phyloP scores from a whole-genome alignment of 2,797 vertebrate genomes.

The Cetoscarus ocellatus region DNA sequence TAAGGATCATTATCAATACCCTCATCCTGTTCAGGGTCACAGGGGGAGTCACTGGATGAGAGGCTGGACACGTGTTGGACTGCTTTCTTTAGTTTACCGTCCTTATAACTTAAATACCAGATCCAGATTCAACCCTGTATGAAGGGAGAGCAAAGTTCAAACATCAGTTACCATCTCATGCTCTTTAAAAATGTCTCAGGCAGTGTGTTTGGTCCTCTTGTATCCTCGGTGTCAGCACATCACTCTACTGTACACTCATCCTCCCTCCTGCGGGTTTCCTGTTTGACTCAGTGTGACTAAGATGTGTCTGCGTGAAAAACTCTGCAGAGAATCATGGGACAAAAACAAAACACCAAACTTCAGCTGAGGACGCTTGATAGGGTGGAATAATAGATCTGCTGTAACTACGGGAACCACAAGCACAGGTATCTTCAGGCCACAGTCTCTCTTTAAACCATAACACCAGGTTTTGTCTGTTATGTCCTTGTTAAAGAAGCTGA shows the following conservation, averaged over 20 bases:
- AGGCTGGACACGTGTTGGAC: no score
- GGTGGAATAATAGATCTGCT: not conserved
- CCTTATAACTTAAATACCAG: no score
- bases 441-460: no score
- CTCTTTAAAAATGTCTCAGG: not conserved
- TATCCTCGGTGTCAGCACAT: not conserved
- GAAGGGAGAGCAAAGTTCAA: not conserved
- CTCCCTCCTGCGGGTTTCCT: not conserved
- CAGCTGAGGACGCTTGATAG: not conserved
- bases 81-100: no score
- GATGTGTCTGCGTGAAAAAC: not conserved
- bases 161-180: not conserved
- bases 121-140: not conserved
- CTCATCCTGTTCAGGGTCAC: no score
- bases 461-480: no score
- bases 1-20: no score
- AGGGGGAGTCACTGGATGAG: no score
- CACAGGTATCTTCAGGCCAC: no score
- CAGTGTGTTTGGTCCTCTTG: not conserved
- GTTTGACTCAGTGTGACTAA: constrained; percentile 1
- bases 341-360: not conserved
- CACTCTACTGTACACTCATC: not conserved
- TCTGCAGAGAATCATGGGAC: not conserved
- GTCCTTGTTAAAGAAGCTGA: no score
- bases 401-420: not conserved